Evolutionary conservation across 2,888 invertebrate species (phyloP).

Genomic region (Chrysodeixis includens): DNA sequence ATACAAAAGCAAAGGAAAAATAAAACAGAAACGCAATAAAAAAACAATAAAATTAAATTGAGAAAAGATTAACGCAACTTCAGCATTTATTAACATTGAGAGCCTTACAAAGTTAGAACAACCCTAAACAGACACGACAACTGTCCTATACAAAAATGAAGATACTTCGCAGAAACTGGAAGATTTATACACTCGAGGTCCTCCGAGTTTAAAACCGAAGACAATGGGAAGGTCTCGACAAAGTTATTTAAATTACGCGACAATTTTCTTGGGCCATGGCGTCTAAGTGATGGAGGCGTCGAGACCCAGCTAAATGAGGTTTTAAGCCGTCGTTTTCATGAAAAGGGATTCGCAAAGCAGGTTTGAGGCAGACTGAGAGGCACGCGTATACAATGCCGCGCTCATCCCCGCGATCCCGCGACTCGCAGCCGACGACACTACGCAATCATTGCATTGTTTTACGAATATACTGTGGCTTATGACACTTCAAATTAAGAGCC

Average conservation of each 20-base stretch:
- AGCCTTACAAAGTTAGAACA: slow-evolving; percentile 41
- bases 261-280: slow-evolving; percentile 84
- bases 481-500: slow-evolving; percentile 79
- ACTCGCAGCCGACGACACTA: slow-evolving; percentile 61
- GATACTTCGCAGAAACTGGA: slow-evolving; percentile 64
- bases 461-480: slow-evolving; percentile 77
- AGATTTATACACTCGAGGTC: slow-evolving; percentile 80
- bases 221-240: slow-evolving; percentile 77
- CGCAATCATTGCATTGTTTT: slow-evolving; percentile 83
- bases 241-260: slow-evolving; percentile 87
- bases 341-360: slow-evolving; percentile 84
- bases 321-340: slow-evolving; percentile 82
- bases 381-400: slow-evolving; percentile 74
- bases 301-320: slow-evolving; percentile 84
- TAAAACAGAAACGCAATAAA: slow-evolving; percentile 60
- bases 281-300: slow-evolving; percentile 82
- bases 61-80: slow-evolving; percentile 55
- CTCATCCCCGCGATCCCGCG: slow-evolving; percentile 68
- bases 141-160: slow-evolving; percentile 70
- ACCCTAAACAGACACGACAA: slow-evolving; percentile 60
- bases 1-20: slow-evolving; percentile 8
- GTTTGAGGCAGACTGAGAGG: slow-evolving; percentile 77
- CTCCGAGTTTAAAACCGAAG: slow-evolving; percentile 71
- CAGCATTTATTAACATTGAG: slow-evolving; percentile 62
- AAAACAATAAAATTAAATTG: slow-evolving; percentile 33